Base-by-base conservation (phyloP, 2,113 vertebrate genomes). In the Gobiocypris rarus region DNA sequence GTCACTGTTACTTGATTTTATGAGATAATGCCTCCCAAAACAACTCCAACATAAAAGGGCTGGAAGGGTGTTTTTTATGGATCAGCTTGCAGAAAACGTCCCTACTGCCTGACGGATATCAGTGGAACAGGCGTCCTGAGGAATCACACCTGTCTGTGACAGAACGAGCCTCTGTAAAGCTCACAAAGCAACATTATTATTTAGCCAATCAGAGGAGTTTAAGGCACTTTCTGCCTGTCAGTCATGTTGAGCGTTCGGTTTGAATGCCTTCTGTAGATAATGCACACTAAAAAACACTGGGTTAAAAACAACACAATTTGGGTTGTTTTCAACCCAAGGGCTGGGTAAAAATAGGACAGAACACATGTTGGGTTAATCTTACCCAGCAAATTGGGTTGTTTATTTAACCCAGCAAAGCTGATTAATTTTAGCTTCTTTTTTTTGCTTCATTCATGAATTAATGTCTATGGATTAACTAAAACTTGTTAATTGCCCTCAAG, bases 141-240 rank as follows among this genome's bases (percentile, higher is more conserved):
- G n/a, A 38, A 76, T 76, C 75, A 58, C 75, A 76, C 52, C 52
- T 59, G 75, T 77, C 52, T 58, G 28, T 77, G 75, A 58, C 19
- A 43, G 69, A 38, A 75, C 9, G 7, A 11, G 48, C 34, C 48
- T 74, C 71, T 28, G 7, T 28, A 28, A 31, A 31, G n/a, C 43
- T 48, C 71, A 50, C 6, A 28, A 26, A 50, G 28, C 43, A 17
- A 38, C 31, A 41, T 54, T 22, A 28, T 15, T 11, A 17, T 54
- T 75, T 34, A 34, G 26, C 50, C 34, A 69, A 11, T 69, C 65
- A 41, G 17, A 26, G n/a, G 43, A 50, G 13, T 48, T 14, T 2
- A 6, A 45, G 70, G 11, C n/a, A 43, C 11, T 73, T n/a, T 73
- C 48, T 11, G 24, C 4, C 48, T 22, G 48, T 54, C 73, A 75